Evolutionary conservation across 2,797 vertebrate genomes (phyloP).

Genomic region (Streptopelia turtur): DNA sequence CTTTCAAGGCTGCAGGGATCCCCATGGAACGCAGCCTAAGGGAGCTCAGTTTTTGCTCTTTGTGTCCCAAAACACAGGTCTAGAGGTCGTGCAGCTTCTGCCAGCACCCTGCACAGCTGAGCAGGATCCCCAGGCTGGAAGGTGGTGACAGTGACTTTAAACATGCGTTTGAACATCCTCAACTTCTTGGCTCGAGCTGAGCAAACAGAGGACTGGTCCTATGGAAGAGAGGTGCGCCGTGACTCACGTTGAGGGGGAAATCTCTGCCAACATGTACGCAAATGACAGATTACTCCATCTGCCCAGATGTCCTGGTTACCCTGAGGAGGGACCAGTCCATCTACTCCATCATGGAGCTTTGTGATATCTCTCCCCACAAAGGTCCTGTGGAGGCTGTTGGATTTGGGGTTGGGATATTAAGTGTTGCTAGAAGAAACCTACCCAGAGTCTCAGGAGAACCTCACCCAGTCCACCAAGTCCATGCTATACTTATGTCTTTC

Average conservation of each 20-base stretch:
- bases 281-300: slow-evolving; percentile 55
- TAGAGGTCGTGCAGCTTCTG: neutral
- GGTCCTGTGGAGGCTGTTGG: slow-evolving; percentile 12
- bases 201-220: neutral
- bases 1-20: neutral
- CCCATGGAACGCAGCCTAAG: neutral
- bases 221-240: neutral
- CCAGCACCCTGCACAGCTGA: neutral
- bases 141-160: neutral
- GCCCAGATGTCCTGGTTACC: neutral
- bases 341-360: neutral
- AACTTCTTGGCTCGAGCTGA: neutral
- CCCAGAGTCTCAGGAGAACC: slow-evolving; percentile 22
- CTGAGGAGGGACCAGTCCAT: slow-evolving; percentile 18
- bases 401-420: slow-evolving; percentile 17
- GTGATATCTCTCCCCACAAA: slow-evolving; percentile 21
- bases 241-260: slow-evolving; percentile 35
- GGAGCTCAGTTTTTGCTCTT: neutral
- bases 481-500: slow-evolving; percentile 69
- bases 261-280: slow-evolving; percentile 21
- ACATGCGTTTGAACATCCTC: neutral
- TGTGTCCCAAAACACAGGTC: accelerated
- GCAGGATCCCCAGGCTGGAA: neutral
- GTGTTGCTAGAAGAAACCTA: slow-evolving; percentile 30
- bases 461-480: slow-evolving; percentile 20